Percentiles rank a stretch among this genome's conserved stretches.
Evolutionary conservation across 1,140 invertebrate genomes (phyloP).

Genomic region (Venturia canescens): DNA sequence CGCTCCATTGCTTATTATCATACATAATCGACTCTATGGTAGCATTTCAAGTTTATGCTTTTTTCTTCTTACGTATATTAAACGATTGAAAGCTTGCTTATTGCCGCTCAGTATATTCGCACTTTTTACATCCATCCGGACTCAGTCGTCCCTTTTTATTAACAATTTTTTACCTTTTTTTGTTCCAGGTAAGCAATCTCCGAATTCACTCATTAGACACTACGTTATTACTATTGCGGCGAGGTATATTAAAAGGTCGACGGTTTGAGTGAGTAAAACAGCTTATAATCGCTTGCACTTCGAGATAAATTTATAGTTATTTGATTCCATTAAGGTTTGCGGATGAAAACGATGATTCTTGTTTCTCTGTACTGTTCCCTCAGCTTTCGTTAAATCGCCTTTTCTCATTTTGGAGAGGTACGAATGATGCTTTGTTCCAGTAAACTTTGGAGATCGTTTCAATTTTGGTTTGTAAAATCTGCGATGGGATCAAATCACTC

Average conservation of each 20-base stretch:
- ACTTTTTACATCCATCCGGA: conserved; percentile 1
- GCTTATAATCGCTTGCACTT: neutral
- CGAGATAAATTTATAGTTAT: conserved; percentile 2
- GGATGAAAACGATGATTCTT: neutral
- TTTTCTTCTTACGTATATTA: conserved; percentile 2
- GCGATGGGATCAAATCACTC: too few relatives aligned
- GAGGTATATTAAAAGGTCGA: conserved; percentile 33
- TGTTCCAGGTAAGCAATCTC: conserved; percentile 56
- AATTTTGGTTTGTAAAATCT: too few relatives aligned
- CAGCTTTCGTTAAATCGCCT: too few relatives aligned
- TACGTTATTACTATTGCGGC: conserved; percentile 12
- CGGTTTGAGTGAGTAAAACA: conserved; percentile 53
- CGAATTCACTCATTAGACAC: conserved; percentile 4
- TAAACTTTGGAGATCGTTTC: too few relatives aligned
- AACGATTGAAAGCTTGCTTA: conserved; percentile 31
- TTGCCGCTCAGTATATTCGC: conserved; percentile 19
- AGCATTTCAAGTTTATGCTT: neutral
- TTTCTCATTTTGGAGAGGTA: too few relatives aligned
- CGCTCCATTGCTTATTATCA: conserved; percentile 8
- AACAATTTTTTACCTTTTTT: conserved; percentile 38
- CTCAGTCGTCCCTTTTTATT: neutral
- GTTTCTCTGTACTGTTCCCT: neutral
- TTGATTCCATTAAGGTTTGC: neutral
- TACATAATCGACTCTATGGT: neutral
- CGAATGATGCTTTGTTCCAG: too few relatives aligned